Percentiles rank a stretch among this genome's conserved stretches.
phyloP scores from a whole-genome alignment of 2,888 invertebrate species.

The Drosophila suboccidentalis region DNA sequence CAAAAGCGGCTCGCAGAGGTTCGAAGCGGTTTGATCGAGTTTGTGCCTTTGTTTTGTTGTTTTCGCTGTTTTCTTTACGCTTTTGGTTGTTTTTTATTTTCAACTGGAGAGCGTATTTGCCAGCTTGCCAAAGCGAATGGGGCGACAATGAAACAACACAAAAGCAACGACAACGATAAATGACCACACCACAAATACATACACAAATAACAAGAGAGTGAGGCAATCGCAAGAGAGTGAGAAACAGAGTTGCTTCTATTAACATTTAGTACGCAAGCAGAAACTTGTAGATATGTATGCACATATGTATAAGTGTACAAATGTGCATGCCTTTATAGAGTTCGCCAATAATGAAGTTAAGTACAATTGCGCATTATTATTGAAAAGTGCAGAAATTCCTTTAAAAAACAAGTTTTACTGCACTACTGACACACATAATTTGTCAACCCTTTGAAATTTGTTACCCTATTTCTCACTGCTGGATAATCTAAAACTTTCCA shows the following conservation, averaged over 20 bases:
- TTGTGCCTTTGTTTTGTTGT: slow-evolving; percentile 30
- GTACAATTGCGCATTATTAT: slow-evolving; percentile 4
- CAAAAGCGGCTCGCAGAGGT: slow-evolving; percentile 44
- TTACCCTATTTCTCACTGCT: neutral
- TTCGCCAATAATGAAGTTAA: neutral
- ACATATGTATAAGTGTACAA: no score
- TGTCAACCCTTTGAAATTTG: slow-evolving; percentile 11
- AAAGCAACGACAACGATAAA: slow-evolving; percentile 28
- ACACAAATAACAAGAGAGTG: neutral
- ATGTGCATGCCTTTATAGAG: neutral
- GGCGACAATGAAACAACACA: slow-evolving; percentile 29
- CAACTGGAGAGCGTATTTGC: slow-evolving; percentile 28
- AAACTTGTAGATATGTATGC: slow-evolving; percentile 1
- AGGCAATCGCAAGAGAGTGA: slow-evolving; percentile 5
- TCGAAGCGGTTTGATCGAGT: slow-evolving; percentile 56
- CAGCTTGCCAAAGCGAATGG: slow-evolving; percentile 38
- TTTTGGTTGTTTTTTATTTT: slow-evolving; percentile 15
- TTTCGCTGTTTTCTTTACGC: slow-evolving; percentile 28
- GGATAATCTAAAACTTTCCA: slow-evolving; percentile 10
- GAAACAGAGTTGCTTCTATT: slow-evolving; percentile 23
- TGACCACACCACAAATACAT: slow-evolving; percentile 34
- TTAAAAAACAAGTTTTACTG: slow-evolving; percentile 9
- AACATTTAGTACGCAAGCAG: slow-evolving; percentile 14
- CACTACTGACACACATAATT: slow-evolving; percentile 50
- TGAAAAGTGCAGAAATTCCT: neutral